Conservation (phyloP, 1,140 invertebrate species). For the Oscheius sp. region DNA sequence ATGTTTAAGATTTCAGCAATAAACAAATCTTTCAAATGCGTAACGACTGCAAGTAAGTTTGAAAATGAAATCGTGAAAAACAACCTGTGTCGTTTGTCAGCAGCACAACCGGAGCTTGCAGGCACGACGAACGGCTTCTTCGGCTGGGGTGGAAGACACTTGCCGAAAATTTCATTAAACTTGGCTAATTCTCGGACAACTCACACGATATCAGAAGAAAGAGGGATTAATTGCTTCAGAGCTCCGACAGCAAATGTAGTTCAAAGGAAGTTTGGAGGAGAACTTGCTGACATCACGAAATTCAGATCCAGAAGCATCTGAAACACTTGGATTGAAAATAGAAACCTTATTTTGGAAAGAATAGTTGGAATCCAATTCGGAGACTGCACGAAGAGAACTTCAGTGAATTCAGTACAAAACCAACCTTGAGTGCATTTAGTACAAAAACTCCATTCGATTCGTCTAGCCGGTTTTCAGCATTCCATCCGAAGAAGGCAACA, state of each 20-base stretch:
- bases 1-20: neutral
- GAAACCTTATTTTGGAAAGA: constrained; percentile 73
- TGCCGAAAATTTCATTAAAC: neutral
- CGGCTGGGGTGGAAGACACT: constrained; percentile 75
- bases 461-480: too few species aligned
- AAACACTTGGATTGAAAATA: constrained; percentile 1
- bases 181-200: neutral
- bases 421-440: too few species aligned
- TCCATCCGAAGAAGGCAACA: too few species aligned
- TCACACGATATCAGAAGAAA: constrained; percentile 12
- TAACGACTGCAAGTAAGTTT: neutral
- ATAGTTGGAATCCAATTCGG: constrained; percentile 96
- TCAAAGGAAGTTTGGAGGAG: constrained; percentile 14
- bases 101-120: constrained; percentile 72
- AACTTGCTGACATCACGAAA: constrained; percentile 21
- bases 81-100: neutral
- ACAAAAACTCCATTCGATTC: too few species aligned
- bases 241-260: constrained; percentile 14
- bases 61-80: too few species aligned
- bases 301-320: constrained; percentile 7
- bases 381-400: constrained; percentile 96
- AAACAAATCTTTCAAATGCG: neutral
- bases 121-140: constrained; percentile 94
- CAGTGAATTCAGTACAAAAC: too few species aligned
- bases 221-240: constrained; percentile 11